Base-by-base conservation (phyloP, 2,888 invertebrate genomes). In the Pristionchus maxplancki region DNA sequence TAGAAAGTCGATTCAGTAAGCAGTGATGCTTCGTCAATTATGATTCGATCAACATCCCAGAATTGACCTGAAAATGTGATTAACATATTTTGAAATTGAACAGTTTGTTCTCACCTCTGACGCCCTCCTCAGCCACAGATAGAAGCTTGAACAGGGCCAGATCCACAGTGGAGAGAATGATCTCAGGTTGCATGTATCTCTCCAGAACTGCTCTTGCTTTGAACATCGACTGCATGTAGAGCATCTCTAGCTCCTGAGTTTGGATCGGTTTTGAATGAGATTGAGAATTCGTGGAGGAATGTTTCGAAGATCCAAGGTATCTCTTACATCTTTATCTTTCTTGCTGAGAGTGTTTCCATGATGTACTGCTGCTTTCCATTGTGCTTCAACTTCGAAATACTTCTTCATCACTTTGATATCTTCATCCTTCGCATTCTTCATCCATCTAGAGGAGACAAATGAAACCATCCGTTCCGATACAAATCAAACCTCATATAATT, bases 141-240 rank as follows among this genome's bases (percentile, higher is more conserved):
- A 48, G 11, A 6, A 81, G 31, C 37, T 40, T 48, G 37, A 37
- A 81, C 4, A 81, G 81, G 0, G 50, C 50, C 20, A 81, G 34
- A 48, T 81, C 81, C 0, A 81, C 81, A 17, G 81, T 81, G 24
- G 81, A 44, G 4, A 81, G 31, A 0, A 81, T 48, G 17, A 81
- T 81, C 48, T 81, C 81, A 17, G 81, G 81, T 15, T 81, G 31
- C 81, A 81, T 81, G 48, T 81, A 81, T 81, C 50, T 81, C 50
- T 81, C 48, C n/a, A 81, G 24, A 1, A 9, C 31, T 81, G 3
- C 15, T 24, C 50, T 81, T 17, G 81, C 81, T 50, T 24, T 31
- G 24, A 37, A 50, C 48, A 81, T 31, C 17, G 81, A 1, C 28
- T n/a, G 28, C 17, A 24, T 34, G 37, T 81, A 81, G 44, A n/a